These are phyloP conservation scores for Hermetia illucens DNA, from an alignment of 1,140 invertebrate species.

Conservation along the genomic window DNA sequence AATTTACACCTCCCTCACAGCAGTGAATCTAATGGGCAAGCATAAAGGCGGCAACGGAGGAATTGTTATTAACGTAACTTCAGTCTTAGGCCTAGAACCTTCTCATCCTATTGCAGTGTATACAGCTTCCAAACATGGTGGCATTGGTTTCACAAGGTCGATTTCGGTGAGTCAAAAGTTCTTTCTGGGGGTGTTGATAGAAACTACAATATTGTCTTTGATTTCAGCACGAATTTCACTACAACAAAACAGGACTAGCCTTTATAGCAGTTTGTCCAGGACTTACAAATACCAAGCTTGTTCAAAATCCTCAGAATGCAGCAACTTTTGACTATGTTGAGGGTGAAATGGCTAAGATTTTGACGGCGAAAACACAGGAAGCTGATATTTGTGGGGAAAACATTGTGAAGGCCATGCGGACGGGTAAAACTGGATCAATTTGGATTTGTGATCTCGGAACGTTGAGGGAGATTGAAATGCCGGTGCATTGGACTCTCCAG, in stretches of 20 bases:
- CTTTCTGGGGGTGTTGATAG: not conserved
- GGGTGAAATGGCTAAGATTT: constrained; percentile 2
- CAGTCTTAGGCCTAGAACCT: constrained; percentile 7
- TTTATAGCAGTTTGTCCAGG: constrained; percentile 8
- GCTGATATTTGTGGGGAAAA: constrained; percentile 5
- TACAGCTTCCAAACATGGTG: constrained; percentile 9
- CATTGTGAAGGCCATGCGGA: constrained; percentile 4
- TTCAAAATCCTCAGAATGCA: constrained; percentile 4
- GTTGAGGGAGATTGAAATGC: constrained; percentile 5
- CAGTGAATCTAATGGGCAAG: too few relatives aligned
- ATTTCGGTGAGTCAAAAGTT: constrained; percentile 5
- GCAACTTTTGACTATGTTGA: constrained; percentile 9
- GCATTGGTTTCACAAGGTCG: constrained; percentile 8
- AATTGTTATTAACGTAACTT: too few relatives aligned
- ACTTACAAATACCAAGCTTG: constrained; percentile 6
- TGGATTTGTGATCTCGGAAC: constrained; percentile 6
- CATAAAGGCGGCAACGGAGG: too few relatives aligned
- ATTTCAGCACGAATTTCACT: constrained; percentile 7
- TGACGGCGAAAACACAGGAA: constrained; percentile 3
- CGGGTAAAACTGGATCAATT: constrained; percentile 5
- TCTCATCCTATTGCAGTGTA: constrained; percentile 6
- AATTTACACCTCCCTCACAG: too few relatives aligned
- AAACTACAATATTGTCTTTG: not conserved
- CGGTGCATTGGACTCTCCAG: constrained; percentile 7
- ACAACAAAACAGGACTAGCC: constrained; percentile 6